These are phyloP conservation scores for Spongia lamella DNA, from an alignment of 37 sponge, comb jelly and placozoan genomes.

Conservation along the genomic window DNA sequence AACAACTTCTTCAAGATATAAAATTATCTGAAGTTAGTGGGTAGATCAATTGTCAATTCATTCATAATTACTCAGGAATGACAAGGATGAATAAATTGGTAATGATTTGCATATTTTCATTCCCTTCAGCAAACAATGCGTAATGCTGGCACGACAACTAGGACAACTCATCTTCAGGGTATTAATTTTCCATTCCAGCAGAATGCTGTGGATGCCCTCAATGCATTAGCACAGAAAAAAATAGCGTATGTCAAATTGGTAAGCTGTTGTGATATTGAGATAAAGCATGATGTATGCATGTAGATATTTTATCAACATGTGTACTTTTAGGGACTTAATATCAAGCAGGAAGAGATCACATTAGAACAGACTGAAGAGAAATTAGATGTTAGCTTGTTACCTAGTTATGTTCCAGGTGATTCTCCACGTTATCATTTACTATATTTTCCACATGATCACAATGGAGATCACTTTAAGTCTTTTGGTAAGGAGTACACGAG, in stretches of 20 bases:
- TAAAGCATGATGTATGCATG: slow-evolving; percentile 1
- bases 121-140: slow-evolving; percentile 3
- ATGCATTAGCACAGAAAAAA: slow-evolving; percentile 19
- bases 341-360: too few relatives aligned
- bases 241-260: slow-evolving; percentile 76
- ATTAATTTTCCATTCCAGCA: slow-evolving; percentile 74
- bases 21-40: slow-evolving; percentile 56
- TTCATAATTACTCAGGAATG: too few relatives aligned
- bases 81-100: too few relatives aligned
- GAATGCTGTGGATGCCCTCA: slow-evolving; percentile 53
- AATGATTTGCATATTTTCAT: too few relatives aligned
- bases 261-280: too few relatives aligned
- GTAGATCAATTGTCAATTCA: too few relatives aligned
- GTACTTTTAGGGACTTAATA: too few relatives aligned
- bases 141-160: slow-evolving; percentile 59
- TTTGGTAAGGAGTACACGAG: slow-evolving; percentile 23
- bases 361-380: neutral
- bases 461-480: slow-evolving; percentile 41
- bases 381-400: slow-evolving; percentile 1
- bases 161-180: slow-evolving; percentile 82
- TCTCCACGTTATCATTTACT: slow-evolving; percentile 53
- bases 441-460: slow-evolving; percentile 39
- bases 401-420: slow-evolving; percentile 18
- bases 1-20: slow-evolving; percentile 58
- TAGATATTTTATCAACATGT: neutral